Conservation (phyloP, 2,797 vertebrate genomes). For the Spizella passerina region DNA sequence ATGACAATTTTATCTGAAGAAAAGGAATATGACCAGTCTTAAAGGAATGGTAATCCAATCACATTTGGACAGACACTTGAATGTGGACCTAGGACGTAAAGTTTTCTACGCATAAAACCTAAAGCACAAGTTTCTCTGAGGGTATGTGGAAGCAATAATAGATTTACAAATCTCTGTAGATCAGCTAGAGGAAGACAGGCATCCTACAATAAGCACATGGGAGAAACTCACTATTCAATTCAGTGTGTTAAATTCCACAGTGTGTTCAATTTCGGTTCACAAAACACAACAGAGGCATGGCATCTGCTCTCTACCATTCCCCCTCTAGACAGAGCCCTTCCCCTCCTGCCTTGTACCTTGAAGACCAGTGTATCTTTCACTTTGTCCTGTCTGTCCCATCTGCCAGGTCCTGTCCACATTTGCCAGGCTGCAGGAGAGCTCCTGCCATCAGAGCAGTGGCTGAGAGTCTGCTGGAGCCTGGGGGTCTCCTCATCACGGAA, state of each 20-base stretch:
- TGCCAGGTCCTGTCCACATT: not conserved
- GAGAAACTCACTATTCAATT: not conserved
- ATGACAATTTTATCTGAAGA: not conserved
- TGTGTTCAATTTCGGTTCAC: not conserved
- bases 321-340: not conserved
- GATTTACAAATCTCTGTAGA: not conserved
- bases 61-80: not conserved
- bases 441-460: not conserved
- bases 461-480: not conserved
- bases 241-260: not conserved
- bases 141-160: not conserved
- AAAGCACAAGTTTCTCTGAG: not conserved
- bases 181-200: not conserved
- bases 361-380: not conserved
- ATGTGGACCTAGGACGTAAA: not conserved
- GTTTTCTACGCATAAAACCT: not conserved
- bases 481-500: not conserved
- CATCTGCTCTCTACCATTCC: not conserved
- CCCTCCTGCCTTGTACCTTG: accelerated
- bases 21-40: not conserved
- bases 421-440: not conserved
- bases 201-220: not conserved
- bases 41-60: not conserved
- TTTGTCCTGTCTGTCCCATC: not conserved
- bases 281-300: not conserved